Base-by-base conservation (phyloP, 2,113 vertebrate species). In the Micromys minutus region DNA sequence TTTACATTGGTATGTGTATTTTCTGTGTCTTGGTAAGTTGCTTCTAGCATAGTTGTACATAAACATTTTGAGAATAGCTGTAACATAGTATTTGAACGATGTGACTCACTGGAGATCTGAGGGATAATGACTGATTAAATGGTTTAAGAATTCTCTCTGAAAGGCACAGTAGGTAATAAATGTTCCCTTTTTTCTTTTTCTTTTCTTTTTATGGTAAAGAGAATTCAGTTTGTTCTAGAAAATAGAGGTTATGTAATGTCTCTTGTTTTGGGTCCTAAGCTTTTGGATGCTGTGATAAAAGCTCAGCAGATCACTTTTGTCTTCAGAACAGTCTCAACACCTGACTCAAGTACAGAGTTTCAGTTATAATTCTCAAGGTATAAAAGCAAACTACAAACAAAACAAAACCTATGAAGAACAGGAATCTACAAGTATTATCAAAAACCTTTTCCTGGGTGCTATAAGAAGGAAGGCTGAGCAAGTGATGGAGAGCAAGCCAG, bases 51-150 rank as follows among this genome's bases (percentile, higher is more conserved):
- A 92, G 84, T 75, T 96, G 92, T 95, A 96, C 92, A 87, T 87
- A 94, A 89, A 96, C 90, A 89, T 89, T 96, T 94, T 96, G 75
- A 76, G 57, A 96, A 96, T 42, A 88, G 80, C 59, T 90, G 63
- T 94, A 94, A 96, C 52, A 63, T 90, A 95, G 47, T 93, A 84
- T 95, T 95, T 97, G 72, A 87, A 8, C 95, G 95, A 21, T 94
- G 76, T 95, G 89, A 94, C 75, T 95, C 91, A 93, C 80, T 93
- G 61, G 87, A 95, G 47, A 83, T 52, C 86, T 93, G 83, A 95
- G 71, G 75, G 87, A 90, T 90, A 93, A 95, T 94, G 76, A 95
- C 19, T 93, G 45, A 65, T 76, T 95, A 92, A 96, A 86, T 94
- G 36, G 45, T 72, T 94, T 96, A 76, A 71, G 47, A 39, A 69